Evolutionary conservation across 2,888 invertebrate species (phyloP).

Genomic region (Drosophila atroscutellata): DNA sequence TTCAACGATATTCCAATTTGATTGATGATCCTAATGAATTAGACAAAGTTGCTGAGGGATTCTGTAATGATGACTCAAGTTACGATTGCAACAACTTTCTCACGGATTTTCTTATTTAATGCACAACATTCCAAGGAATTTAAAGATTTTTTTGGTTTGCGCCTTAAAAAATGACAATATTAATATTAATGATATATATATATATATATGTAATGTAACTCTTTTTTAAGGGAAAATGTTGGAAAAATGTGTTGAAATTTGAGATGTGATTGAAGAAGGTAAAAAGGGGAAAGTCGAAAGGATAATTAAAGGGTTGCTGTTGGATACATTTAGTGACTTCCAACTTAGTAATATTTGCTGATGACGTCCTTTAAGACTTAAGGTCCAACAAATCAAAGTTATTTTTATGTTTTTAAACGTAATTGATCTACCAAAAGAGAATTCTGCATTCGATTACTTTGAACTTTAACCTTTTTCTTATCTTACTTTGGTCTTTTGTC

Average conservation of each 20-base stretch:
- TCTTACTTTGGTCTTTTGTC: conserved; percentile 4
- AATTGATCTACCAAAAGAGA: background rate
- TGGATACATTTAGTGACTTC: conserved; percentile 18
- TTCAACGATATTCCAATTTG: conserved; percentile 62
- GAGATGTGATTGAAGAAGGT: conserved; percentile 31
- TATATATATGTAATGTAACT: conserved; percentile 34
- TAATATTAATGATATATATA: conserved; percentile 83
- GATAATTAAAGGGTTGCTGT: conserved; percentile 41
- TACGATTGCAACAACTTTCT: conserved; percentile 59
- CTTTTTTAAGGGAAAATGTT: conserved; percentile 47
- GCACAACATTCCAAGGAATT: conserved; percentile 13
- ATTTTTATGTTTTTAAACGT: background rate
- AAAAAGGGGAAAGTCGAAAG: conserved; percentile 51
- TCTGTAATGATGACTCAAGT: conserved; percentile 46
- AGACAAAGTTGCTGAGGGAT: conserved; percentile 2
- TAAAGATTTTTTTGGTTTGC: background rate
- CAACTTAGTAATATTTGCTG: background rate
- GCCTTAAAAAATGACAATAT: conserved; percentile 77
- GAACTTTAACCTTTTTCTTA: background rate
- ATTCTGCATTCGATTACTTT: background rate
- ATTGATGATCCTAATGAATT: conserved; percentile 69
- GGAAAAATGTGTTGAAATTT: conserved; percentile 36
- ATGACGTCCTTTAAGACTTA: background rate
- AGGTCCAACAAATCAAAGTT: background rate
- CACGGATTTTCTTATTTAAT: conserved; percentile 55